A percentile compares a stretch with the other conserved stretches of the same genome.
Conservation (phyloP, 1,140 invertebrate genomes). For the Aphelenchoides besseyi region DNA sequence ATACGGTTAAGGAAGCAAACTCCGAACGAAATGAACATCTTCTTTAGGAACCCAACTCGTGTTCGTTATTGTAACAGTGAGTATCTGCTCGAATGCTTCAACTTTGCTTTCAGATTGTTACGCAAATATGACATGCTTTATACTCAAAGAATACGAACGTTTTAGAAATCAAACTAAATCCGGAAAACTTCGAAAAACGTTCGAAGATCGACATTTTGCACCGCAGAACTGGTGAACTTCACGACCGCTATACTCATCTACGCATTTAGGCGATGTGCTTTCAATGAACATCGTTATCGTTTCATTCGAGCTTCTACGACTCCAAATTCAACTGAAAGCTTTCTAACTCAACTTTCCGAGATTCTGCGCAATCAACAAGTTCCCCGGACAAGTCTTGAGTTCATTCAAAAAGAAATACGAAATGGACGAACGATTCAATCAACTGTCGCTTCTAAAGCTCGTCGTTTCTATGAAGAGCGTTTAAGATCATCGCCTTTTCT, state of each 20-base stretch:
- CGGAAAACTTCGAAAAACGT: background rate
- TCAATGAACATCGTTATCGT: background rate
- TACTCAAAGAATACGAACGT: background rate
- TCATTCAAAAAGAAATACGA: background rate
- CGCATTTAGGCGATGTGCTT: background rate
- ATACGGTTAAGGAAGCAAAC: slow-evolving; percentile 18
- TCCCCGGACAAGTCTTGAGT: background rate
- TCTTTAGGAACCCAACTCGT: background rate
- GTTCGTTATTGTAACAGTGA: background rate
- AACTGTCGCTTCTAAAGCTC: slow-evolving; percentile 38
- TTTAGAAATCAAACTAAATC: background rate
- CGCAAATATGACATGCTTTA: slow-evolving; percentile 6
- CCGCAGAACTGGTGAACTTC: slow-evolving; percentile 6
- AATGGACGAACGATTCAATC: slow-evolving; percentile 16
- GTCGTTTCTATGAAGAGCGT: slow-evolving; percentile 37
- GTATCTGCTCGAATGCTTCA: background rate
- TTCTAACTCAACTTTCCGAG: background rate
- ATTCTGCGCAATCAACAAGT: background rate
- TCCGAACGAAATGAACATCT: background rate
- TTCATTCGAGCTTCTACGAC: background rate
- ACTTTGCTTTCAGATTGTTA: background rate
- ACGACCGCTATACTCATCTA: background rate
- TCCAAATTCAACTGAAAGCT: background rate
- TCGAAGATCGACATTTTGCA: slow-evolving; percentile 10
- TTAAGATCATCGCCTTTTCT: slow-evolving; percentile 36